A percentile compares a stretch with the other conserved stretches of the same genome.
Conservation (phyloP, 2,888 invertebrate genomes). For the Noctua comes region DNA sequence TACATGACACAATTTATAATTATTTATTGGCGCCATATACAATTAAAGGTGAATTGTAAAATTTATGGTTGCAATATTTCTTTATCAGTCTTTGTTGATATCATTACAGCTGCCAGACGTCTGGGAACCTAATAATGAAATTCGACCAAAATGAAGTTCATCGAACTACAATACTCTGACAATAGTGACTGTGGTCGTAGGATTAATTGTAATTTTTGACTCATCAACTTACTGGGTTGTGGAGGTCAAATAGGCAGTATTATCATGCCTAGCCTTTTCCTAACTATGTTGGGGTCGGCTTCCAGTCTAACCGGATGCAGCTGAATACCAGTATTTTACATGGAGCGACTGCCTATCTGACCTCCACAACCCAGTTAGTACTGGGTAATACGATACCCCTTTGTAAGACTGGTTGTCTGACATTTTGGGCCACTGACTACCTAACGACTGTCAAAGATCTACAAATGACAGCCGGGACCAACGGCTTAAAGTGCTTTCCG, state of each 20-base stretch:
- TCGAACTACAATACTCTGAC: conserved; percentile 6
- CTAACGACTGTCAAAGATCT: too few relatives aligned
- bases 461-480: too few relatives aligned
- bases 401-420: too few relatives aligned
- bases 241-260: background rate
- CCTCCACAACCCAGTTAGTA: too few relatives aligned
- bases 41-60: conserved; percentile 35
- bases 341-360: too few relatives aligned
- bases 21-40: conserved; percentile 22
- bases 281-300: too few relatives aligned
- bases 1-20: conserved; percentile 1
- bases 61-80: conserved; percentile 35
- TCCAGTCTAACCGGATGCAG: too few relatives aligned
- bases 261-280: too few relatives aligned
- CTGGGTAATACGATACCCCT: too few relatives aligned
- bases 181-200: background rate
- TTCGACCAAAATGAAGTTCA: conserved; percentile 28
- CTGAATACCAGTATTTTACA: too few relatives aligned
- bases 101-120: conserved; percentile 12
- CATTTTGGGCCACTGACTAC: too few relatives aligned
- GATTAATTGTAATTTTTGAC: background rate
- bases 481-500: too few relatives aligned
- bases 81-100: conserved; percentile 29
- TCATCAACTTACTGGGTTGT: background rate
- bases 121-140: conserved; percentile 25